phyloP scores from a whole-genome alignment of 2,888 invertebrate species.

The Boloria selene region DNA sequence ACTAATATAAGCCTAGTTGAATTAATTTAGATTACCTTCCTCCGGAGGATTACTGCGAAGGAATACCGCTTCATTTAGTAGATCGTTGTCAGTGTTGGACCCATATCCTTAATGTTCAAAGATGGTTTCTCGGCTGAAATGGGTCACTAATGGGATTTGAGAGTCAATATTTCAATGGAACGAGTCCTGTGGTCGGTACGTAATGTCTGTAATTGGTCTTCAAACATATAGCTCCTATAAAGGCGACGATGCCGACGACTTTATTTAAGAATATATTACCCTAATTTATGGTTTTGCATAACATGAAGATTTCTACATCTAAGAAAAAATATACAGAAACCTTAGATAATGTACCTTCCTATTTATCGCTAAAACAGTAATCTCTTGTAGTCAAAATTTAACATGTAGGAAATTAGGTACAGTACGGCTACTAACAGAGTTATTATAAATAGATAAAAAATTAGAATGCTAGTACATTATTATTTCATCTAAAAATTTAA shows the following conservation, averaged over 20 bases:
- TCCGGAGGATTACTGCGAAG: conserved; percentile 26
- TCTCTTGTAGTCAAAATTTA: too few relatives aligned
- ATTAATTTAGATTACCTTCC: conserved; percentile 19
- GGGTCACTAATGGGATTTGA: conserved; percentile 72
- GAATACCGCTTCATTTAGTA: conserved; percentile 35
- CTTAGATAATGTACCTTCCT: neutral
- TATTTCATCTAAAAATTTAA: too few relatives aligned
- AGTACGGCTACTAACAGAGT: too few relatives aligned
- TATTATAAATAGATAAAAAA: too few relatives aligned
- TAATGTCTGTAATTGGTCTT: conserved; percentile 68
- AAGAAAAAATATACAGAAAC: too few relatives aligned
- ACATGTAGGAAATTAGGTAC: too few relatives aligned
- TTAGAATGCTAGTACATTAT: too few relatives aligned
- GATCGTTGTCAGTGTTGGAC: conserved; percentile 54
- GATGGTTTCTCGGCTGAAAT: conserved; percentile 65
- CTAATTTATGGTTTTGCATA: conserved; percentile 11
- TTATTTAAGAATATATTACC: conserved; percentile 1
- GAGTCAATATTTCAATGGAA: conserved; percentile 72
- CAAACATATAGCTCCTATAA: conserved; percentile 48
- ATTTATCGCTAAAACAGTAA: neutral
- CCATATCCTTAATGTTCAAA: conserved; percentile 62
- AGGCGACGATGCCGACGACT: conserved; percentile 32
- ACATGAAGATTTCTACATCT: neutral
- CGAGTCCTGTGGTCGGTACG: conserved; percentile 50
- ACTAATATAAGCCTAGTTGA: conserved; percentile 15